A percentile compares a stretch with the other conserved stretches of the same genome.
These are phyloP conservation scores for Anhinga anhinga DNA, from an alignment of 2,113 vertebrate species.

Conservation along the genomic window DNA sequence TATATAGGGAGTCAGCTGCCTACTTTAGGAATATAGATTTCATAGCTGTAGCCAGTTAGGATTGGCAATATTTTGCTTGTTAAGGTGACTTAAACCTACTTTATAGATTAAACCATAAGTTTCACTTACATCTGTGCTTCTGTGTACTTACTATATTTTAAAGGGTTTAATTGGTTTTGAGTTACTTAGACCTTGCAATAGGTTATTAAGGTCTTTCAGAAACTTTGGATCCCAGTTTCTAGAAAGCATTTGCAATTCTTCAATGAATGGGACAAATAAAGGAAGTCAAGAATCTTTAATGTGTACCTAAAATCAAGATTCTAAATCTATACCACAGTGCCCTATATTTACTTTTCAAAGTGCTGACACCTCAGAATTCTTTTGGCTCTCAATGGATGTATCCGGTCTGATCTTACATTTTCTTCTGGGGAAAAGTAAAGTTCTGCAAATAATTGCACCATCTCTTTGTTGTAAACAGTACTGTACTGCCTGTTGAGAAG, in stretches of 20 bases:
- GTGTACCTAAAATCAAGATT: not conserved
- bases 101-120: not conserved
- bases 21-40: not conserved
- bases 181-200: not conserved
- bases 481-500: conserved; percentile 33
- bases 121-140: not conserved
- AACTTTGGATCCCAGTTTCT: not conserved
- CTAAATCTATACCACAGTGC: not conserved
- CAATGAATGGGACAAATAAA: not conserved
- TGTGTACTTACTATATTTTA: not conserved
- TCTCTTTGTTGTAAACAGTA: not conserved
- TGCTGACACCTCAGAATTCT: not conserved
- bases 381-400: not conserved
- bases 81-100: not conserved
- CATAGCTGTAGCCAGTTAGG: not conserved
- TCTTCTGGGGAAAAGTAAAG: not conserved
- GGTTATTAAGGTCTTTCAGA: not conserved
- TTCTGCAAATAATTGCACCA: not conserved
- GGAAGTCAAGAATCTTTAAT: not conserved
- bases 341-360: not conserved
- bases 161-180: not conserved
- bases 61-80: not conserved
- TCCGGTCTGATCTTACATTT: not conserved
- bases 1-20: not conserved
- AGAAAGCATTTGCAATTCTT: not conserved